These are phyloP conservation scores for Solenodon paradoxus DNA, from an alignment of 2,113 vertebrate genomes.

Conservation along the genomic window DNA sequence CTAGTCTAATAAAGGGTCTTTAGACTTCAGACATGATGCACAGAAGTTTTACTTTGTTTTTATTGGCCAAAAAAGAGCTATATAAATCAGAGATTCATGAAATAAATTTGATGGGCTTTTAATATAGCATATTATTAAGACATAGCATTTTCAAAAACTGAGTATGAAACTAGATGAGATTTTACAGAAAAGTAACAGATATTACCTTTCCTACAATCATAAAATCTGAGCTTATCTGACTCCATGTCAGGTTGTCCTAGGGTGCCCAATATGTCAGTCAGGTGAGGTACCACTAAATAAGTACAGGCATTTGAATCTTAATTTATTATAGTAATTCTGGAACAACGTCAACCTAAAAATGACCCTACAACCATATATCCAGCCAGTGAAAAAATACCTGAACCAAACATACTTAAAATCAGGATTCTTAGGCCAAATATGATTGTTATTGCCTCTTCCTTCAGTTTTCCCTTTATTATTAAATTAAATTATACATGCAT, in stretches of 20 bases:
- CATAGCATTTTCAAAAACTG: not conserved
- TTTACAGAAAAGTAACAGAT: constrained; percentile 18
- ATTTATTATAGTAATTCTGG: not conserved
- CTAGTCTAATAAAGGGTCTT: not conserved
- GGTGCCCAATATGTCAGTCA: not conserved
- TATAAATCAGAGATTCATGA: not conserved
- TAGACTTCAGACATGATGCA: not conserved
- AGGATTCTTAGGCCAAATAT: not conserved
- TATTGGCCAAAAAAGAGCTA: not conserved
- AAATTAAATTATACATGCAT: too few species aligned
- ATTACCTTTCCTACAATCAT: not conserved
- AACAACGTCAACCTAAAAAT: not conserved
- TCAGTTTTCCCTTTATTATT: not conserved
- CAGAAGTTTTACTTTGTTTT: not conserved
- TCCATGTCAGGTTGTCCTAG: not conserved
- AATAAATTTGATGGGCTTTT: not conserved
- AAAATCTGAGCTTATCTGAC: not conserved
- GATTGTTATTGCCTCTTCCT: not conserved
- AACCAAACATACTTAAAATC: not conserved
- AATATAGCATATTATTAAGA: not conserved
- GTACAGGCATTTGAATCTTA: not conserved
- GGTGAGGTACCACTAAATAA: not conserved
- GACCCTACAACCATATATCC: not conserved
- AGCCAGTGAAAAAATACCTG: not conserved
- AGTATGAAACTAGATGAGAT: not conserved